Base-by-base conservation (phyloP, 2,797 vertebrate genomes). In the Cryptoblepharus egeriae region DNA sequence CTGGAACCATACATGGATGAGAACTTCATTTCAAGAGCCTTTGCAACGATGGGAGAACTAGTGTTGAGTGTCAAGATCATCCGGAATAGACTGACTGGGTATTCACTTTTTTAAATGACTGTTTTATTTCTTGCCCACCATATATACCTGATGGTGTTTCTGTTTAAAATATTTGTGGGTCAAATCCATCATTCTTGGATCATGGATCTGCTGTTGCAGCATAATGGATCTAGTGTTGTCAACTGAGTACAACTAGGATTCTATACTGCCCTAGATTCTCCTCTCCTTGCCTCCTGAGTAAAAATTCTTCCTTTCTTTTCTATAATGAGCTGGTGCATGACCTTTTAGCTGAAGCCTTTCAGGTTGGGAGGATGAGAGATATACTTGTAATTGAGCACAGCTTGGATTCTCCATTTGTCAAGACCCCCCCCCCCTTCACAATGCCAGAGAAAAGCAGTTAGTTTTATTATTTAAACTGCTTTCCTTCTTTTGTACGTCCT, bases 1-100 rank as follows among this genome's bases (percentile, higher is more conserved):
- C 94, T 99, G 93, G 98, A 99, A 74, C 82, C 97, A 1, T 98
- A 98, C 91, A 99, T 99, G 98, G 97, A 98, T 28, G 98, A 99
- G 93, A 97, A 96, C 93, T 99, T 98, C 88, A 96, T 99, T 92
- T 97, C 96, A 70, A 96, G 97, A 93, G 97, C 97, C 58, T 99
- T 99, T 80, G 95, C 97, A 86, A 97, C 97, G 58, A 97, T 98
- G 97, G 98, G 98, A n/a, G 98, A 99, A 92, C 95, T 97, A 24
- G 97, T 97, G 80, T 90, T 97, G 75, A 97, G 95, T 63, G 97
- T 99, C 83, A 96, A 98, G 91, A 97, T 99, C 88, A 98, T 99
- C 88, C 97, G 98, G 81, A 98, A 98, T 94, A 97, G 98, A 92
- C 96, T 98, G 93, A 98, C 98, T 1, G 97, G 98, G 98, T 99